phyloP scores from a whole-genome alignment of 2,888 invertebrate species.

The Drosophila macrospina region DNA sequence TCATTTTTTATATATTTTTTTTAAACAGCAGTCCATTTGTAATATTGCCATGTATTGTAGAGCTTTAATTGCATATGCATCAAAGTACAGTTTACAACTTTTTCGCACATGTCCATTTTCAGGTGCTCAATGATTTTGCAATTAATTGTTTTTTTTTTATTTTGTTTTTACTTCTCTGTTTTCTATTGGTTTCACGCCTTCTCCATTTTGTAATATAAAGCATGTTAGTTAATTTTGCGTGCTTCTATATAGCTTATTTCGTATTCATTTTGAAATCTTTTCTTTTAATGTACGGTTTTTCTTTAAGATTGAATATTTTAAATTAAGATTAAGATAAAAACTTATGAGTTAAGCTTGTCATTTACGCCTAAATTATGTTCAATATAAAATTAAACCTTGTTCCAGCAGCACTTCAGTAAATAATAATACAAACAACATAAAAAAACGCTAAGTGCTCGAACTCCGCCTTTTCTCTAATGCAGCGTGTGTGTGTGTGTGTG shows the following conservation, averaged over 20 bases:
- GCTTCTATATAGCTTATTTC: constrained; percentile 71
- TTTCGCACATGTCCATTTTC: constrained; percentile 57
- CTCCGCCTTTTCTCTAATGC: constrained; percentile 22
- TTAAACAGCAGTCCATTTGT: constrained; percentile 65
- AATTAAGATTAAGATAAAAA: constrained; percentile 78
- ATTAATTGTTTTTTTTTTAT: constrained; percentile 19
- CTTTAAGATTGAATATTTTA: constrained; percentile 64
- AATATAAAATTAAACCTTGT: constrained; percentile 72
- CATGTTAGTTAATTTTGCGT: constrained; percentile 66
- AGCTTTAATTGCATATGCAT: constrained; percentile 60
- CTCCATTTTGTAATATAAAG: constrained; percentile 45
- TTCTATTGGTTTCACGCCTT: constrained; percentile 45
- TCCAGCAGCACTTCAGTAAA: constrained; percentile 73
- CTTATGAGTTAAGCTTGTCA: constrained; percentile 76
- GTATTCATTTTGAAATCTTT: constrained; percentile 41
- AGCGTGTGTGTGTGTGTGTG: constrained; percentile 32
- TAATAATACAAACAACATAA: constrained; percentile 76
- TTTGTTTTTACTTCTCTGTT: constrained; percentile 4
- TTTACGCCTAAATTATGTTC: constrained; percentile 77
- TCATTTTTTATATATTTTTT: constrained; percentile 15
- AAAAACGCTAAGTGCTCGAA: constrained; percentile 64
- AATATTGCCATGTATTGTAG: constrained; percentile 63
- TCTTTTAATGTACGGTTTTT: constrained; percentile 60
- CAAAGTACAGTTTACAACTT: constrained; percentile 74
- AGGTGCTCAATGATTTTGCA: constrained; percentile 53